Evolutionary conservation across 2,888 invertebrate genomes (phyloP).

Genomic region (Biston stratarius): DNA sequence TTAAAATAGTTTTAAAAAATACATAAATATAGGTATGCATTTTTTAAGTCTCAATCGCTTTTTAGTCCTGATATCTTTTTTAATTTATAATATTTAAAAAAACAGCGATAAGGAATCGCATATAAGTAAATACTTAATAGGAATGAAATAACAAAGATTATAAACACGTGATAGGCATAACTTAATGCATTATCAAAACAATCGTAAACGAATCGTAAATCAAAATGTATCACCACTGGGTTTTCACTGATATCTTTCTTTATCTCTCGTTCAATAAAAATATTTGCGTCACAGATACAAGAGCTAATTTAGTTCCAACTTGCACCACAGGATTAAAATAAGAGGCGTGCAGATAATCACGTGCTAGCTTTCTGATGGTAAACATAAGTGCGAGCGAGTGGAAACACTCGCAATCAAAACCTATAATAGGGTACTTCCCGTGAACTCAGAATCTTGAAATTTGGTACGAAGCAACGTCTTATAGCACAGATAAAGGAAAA

Average conservation of each 20-base stretch:
- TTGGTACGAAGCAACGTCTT: too few relatives aligned
- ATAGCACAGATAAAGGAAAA: too few relatives aligned
- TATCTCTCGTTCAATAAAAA: conserved; percentile 25
- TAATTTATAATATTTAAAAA: too few relatives aligned
- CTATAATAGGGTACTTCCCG: too few relatives aligned
- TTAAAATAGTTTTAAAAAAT: too few relatives aligned
- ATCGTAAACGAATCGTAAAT: conserved; percentile 64
- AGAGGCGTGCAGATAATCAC: neutral
- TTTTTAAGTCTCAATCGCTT: too few relatives aligned
- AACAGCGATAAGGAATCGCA: too few relatives aligned
- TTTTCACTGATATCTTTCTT: conserved; percentile 33
- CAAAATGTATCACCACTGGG: conserved; percentile 65
- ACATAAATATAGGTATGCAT: too few relatives aligned
- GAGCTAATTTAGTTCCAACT: neutral
- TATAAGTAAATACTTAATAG: neutral
- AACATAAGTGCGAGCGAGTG: too few relatives aligned
- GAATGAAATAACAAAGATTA: neutral
- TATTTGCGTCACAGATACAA: conserved; percentile 13
- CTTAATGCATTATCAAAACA: conserved; percentile 9
- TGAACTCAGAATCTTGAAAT: too few relatives aligned
- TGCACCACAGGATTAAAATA: neutral
- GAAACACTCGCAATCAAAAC: too few relatives aligned
- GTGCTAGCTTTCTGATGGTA: neutral
- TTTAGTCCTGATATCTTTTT: too few relatives aligned
- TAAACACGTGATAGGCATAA: conserved; percentile 1